Evolutionary conservation across 2,888 invertebrate genomes (phyloP).

Genomic region (Cryptus viduatorius): DNA sequence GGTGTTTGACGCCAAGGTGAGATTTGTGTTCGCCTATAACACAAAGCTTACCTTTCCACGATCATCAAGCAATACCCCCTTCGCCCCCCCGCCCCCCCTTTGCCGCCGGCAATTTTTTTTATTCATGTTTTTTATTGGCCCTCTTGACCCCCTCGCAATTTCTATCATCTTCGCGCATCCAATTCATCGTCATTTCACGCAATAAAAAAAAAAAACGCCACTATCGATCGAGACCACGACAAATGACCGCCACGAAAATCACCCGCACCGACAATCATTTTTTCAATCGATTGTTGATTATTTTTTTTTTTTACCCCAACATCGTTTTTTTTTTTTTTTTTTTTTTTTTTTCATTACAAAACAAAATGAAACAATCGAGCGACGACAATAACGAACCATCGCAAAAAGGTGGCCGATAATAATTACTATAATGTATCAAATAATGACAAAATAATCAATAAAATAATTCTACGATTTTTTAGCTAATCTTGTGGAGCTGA

Average conservation of each 20-base stretch:
- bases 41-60: slow-evolving; percentile 85
- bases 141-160: slow-evolving; percentile 25
- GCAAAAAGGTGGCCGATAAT: slow-evolving; percentile 45
- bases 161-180: slow-evolving; percentile 18
- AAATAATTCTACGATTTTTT: slow-evolving; percentile 65
- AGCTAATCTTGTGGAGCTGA: slow-evolving; percentile 70
- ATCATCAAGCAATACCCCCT: slow-evolving; percentile 26
- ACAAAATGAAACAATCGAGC: slow-evolving; percentile 29
- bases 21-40: slow-evolving; percentile 87
- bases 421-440: slow-evolving; percentile 50
- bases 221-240: slow-evolving; percentile 64
- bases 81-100: slow-evolving; percentile 14
- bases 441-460: slow-evolving; percentile 54
- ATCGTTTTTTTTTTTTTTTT: slow-evolving; percentile 33
- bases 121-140: slow-evolving; percentile 48
- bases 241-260: slow-evolving; percentile 58
- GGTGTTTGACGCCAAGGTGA: slow-evolving; percentile 92
- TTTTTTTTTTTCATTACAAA: slow-evolving; percentile 38
- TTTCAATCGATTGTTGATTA: slow-evolving; percentile 37
- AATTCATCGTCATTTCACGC: slow-evolving; percentile 62
- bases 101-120: slow-evolving; percentile 43
- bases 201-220: slow-evolving; percentile 52
- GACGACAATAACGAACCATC: slow-evolving; percentile 45
- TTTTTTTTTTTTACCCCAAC: slow-evolving; percentile 18
- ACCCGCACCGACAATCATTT: slow-evolving; percentile 24